phyloP scores from a whole-genome alignment of 2,797 vertebrate genomes.

The Channa striata region DNA sequence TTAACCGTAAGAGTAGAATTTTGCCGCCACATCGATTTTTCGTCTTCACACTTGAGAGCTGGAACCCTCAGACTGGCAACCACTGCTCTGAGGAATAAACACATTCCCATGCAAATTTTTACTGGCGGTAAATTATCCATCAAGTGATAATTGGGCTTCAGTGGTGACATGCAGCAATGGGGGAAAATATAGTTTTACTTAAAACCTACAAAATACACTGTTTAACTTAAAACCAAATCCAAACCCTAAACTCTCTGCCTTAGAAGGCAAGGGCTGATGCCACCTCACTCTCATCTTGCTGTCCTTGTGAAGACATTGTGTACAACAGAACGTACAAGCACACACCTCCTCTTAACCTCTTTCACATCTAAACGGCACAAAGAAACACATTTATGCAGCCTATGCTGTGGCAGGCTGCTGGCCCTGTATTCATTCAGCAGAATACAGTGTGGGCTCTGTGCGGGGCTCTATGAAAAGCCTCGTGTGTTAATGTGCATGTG shows the following conservation, averaged over 20 bases:
- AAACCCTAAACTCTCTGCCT: constrained; percentile 5
- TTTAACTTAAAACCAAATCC: neutral
- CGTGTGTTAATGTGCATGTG: constrained; percentile 31
- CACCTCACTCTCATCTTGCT: neutral
- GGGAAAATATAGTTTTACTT: no score
- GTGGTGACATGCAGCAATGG: no score
- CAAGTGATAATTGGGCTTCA: no score
- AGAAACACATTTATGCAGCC: constrained; percentile 65
- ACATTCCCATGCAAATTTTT: no score
- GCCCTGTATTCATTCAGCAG: constrained; percentile 71
- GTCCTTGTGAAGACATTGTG: constrained; percentile 12
- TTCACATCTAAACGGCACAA: constrained; percentile 53
- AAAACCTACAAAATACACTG: no score
- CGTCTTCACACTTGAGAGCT: no score
- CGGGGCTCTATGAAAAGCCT: constrained; percentile 60
- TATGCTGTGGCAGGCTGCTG: constrained; percentile 40
- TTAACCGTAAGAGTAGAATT: no score
- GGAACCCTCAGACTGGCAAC: neutral
- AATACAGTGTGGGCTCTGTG: constrained; percentile 72
- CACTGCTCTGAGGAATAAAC: neutral
- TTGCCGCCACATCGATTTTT: no score
- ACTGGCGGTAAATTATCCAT: no score
- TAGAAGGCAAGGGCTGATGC: neutral
- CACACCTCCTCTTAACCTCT: constrained; percentile 39
- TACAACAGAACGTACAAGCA: constrained; percentile 5